These are phyloP conservation scores for Talpa occidentalis DNA, from an alignment of 2,113 vertebrate genomes.

Conservation along the genomic window DNA sequence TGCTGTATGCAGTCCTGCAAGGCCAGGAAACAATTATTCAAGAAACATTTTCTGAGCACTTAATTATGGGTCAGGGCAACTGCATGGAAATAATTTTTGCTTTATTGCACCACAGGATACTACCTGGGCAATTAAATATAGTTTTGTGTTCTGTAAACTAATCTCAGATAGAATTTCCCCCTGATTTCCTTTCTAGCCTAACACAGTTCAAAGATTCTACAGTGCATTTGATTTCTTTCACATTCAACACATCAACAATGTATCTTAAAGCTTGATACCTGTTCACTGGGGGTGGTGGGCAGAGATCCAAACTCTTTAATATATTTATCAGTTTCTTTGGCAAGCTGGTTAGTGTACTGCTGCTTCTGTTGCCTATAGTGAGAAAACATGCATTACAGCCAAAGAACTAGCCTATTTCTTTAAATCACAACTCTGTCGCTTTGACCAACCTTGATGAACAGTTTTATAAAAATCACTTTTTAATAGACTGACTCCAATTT, in stretches of 20 bases:
- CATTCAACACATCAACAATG: not conserved
- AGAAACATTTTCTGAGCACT: constrained; percentile 57
- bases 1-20: not conserved
- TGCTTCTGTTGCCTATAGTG: constrained; percentile 93
- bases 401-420: not conserved
- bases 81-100: constrained; percentile 60
- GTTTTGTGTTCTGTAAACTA: constrained; percentile 65
- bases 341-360: constrained; percentile 95
- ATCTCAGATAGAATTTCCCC: not conserved
- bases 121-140: constrained; percentile 68
- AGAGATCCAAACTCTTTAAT: constrained; percentile 96
- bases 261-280: constrained; percentile 83
- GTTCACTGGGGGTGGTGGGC: constrained; percentile 91
- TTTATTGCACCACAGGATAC: constrained; percentile 64
- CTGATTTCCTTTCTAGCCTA: constrained; percentile 46
- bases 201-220: constrained; percentile 50
- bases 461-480: constrained; percentile 4
- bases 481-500: constrained; percentile 5
- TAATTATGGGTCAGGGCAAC: constrained; percentile 62
- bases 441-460: not conserved
- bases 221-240: constrained; percentile 26
- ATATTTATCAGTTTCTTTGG: constrained; percentile 96
- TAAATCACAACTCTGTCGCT: not conserved
- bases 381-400: constrained; percentile 58
- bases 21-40: constrained; percentile 61